A percentile compares a stretch with the other conserved stretches of the same genome.
Conservation (phyloP, 2,888 invertebrate genomes). For the Netelia melanura region DNA sequence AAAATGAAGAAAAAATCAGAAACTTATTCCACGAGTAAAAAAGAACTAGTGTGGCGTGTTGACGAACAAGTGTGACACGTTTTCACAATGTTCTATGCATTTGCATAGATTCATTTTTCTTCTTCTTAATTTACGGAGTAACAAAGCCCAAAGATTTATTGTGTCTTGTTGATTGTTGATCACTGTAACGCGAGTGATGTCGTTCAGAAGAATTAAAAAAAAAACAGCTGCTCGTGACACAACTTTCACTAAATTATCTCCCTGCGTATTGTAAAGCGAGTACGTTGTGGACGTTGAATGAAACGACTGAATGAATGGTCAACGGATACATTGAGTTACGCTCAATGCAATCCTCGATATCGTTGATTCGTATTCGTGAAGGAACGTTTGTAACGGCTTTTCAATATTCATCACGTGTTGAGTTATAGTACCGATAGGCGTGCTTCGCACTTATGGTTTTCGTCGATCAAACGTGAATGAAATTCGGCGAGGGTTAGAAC, state of each 20-base stretch:
- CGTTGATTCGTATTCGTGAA: slow-evolving; percentile 44
- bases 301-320: slow-evolving; percentile 60
- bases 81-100: slow-evolving; percentile 17
- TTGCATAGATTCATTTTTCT: slow-evolving; percentile 5
- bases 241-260: slow-evolving; percentile 53
- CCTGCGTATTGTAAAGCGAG: slow-evolving; percentile 17
- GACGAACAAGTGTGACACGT: slow-evolving; percentile 15
- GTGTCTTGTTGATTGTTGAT: slow-evolving; percentile 1
- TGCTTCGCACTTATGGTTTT: slow-evolving; percentile 29
- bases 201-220: slow-evolving; percentile 17
- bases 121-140: neutral
- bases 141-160: neutral
- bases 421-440: slow-evolving; percentile 43
- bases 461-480: slow-evolving; percentile 47
- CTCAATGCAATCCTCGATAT: slow-evolving; percentile 36
- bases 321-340: slow-evolving; percentile 26
- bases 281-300: slow-evolving; percentile 52
- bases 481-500: neutral
- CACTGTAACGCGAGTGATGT: neutral
- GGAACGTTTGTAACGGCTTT: slow-evolving; percentile 39
- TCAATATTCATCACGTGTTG: slow-evolving; percentile 42
- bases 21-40: slow-evolving; percentile 6
- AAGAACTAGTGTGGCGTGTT: slow-evolving; percentile 14
- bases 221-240: slow-evolving; percentile 13
- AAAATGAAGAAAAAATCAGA: slow-evolving; percentile 2